Percentiles rank a stretch among this genome's conserved stretches.
Conservation (phyloP, 37 sponge, comb jelly and placozoan species). For the Oopsacas minuta region DNA sequence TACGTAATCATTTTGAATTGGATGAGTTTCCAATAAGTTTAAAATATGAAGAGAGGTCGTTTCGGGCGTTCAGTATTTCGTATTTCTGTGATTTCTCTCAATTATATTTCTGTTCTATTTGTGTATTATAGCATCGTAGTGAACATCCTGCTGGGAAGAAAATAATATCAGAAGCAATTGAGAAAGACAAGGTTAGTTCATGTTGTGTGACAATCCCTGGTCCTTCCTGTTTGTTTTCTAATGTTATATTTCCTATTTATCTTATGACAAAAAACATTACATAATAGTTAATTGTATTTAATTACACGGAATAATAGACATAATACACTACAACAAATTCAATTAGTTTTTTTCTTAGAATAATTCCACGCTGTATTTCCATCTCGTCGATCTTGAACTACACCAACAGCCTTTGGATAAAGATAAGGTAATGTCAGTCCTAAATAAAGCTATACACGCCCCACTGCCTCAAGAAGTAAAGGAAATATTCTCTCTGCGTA, state of each 20-base stretch:
- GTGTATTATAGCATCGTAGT: neutral
- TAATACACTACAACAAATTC: too few species aligned
- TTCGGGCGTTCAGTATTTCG: neutral
- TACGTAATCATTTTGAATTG: neutral
- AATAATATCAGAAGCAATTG: slow-evolving; percentile 36
- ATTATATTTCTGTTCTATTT: neutral
- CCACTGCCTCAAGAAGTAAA: neutral
- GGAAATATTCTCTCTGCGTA: neutral
- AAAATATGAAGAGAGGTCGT: neutral
- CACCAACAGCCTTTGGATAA: slow-evolving; percentile 17
- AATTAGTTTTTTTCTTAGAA: neutral
- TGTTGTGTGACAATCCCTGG: too few species aligned
- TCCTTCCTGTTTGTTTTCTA: too few species aligned
- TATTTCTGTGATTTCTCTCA: slow-evolving; percentile 1
- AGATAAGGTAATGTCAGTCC: slow-evolving; percentile 21
- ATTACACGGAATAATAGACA: too few species aligned
- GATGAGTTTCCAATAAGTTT: neutral
- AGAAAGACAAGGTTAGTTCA: slow-evolving; percentile 31
- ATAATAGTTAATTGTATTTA: too few species aligned
- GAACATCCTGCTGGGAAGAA: slow-evolving; percentile 23
- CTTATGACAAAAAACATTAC: too few species aligned
- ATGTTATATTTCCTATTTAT: too few species aligned
- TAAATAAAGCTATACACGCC: neutral
- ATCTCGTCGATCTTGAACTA: slow-evolving; percentile 46
- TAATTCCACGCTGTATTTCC: slow-evolving; percentile 34